Conservation (phyloP, 2,797 vertebrate species). For the Sandelia bainsii region DNA sequence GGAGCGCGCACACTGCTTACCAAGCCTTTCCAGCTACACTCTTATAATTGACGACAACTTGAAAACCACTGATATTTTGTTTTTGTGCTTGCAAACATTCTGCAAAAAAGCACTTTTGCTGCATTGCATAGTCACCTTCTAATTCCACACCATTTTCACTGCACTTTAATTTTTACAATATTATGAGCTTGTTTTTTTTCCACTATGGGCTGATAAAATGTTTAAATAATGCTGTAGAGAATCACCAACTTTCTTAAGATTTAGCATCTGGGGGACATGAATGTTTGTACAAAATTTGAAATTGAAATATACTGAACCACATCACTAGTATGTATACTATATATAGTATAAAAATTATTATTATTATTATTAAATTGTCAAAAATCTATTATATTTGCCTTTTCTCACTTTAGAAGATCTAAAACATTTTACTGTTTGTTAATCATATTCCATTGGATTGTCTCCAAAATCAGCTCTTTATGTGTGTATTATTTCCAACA, state of each 20-base stretch:
- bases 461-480: too few species aligned
- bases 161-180: slow-evolving; percentile 14
- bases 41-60: slow-evolving; percentile 22
- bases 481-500: not conserved
- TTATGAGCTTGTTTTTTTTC: not conserved
- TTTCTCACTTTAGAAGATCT: too few species aligned
- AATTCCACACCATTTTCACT: slow-evolving; percentile 55
- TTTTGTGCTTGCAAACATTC: slow-evolving; percentile 35
- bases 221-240: not conserved
- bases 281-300: too few species aligned
- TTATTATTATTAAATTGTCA: too few species aligned
- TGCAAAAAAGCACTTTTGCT: slow-evolving; percentile 32
- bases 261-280: too few species aligned
- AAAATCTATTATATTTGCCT: too few species aligned
- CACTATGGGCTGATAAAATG: not conserved
- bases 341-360: too few species aligned
- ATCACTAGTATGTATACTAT: too few species aligned
- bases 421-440: too few species aligned
- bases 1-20: slow-evolving; percentile 59
- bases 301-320: too few species aligned
- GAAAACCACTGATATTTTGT: slow-evolving; percentile 36
- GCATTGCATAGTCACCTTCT: slow-evolving; percentile 32
- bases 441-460: too few species aligned
- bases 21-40: slow-evolving; percentile 23
- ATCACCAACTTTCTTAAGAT: too few species aligned